Percentiles rank a stretch among this genome's conserved stretches.
phyloP scores from a whole-genome alignment of 2,797 vertebrate species.

The Sphenodon punctatus region DNA sequence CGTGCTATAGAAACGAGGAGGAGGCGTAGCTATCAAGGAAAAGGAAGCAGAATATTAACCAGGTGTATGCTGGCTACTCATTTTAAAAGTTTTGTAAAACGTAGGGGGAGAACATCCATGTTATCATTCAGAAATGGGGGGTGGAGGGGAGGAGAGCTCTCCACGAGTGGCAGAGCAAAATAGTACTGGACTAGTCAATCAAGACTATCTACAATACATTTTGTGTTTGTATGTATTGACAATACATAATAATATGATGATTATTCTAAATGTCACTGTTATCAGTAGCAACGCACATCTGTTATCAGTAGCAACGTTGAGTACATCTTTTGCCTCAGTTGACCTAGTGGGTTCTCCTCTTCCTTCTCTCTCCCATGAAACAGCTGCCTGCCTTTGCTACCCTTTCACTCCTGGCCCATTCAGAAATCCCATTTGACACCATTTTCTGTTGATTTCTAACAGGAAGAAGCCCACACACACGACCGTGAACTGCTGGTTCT shows the following conservation, averaged over 20 bases:
- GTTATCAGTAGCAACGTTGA: neutral
- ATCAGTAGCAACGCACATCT: slow-evolving; percentile 9
- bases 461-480: slow-evolving; percentile 90
- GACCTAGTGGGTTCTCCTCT: neutral
- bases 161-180: slow-evolving; percentile 20
- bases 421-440: rapidly evolving
- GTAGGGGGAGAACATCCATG: neutral
- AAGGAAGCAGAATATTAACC: neutral
- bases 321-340: neutral
- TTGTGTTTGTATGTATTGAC: no score
- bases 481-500: slow-evolving; percentile 97
- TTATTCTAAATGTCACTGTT: no score
- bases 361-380: no score
- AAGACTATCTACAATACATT: no score
- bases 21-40: neutral
- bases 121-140: no score
- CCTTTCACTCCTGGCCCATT: neutral
- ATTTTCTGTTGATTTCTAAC: neutral
- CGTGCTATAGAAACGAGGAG: no score
- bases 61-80: slow-evolving; percentile 45
- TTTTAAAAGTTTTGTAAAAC: neutral
- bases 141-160: no score
- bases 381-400: no score
- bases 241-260: no score
- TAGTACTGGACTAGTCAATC: no score